Percentiles rank a stretch among this genome's conserved stretches.
These are phyloP conservation scores for Notarius lentiginosus DNA, from an alignment of 2,113 vertebrate species.

Conservation along the genomic window DNA sequence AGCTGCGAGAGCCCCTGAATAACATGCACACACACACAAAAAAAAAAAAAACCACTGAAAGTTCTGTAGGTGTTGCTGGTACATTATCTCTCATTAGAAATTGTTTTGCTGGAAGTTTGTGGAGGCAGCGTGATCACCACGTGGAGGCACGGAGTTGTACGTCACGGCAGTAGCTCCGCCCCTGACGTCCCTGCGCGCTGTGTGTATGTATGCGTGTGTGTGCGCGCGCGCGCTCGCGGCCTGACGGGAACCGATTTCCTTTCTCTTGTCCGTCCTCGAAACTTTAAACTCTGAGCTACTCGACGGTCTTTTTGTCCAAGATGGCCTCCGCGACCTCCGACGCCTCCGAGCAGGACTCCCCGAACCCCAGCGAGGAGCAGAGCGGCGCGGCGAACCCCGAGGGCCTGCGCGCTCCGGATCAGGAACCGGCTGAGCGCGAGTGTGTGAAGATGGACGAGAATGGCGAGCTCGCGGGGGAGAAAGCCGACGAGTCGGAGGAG, in stretches of 20 bases:
- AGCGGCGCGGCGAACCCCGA: conserved; percentile 55
- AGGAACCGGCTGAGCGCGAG: conserved; percentile 69
- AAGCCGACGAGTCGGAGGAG: conserved; percentile 31
- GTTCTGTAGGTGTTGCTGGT: no score
- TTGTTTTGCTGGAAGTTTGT: not conserved
- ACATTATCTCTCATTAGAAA: no score
- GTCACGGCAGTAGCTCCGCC: conserved; percentile 58
- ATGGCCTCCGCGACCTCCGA: conserved; percentile 68
- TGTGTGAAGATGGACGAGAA: conserved; percentile 59
- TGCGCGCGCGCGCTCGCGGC: conserved; percentile 45
- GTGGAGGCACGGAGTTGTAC: conserved; percentile 64
- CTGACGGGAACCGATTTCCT: conserved; percentile 46
- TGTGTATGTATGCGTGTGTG: not conserved
- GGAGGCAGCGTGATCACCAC: conserved; percentile 55
- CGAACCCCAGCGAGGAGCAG: conserved; percentile 35
- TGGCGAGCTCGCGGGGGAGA: conserved; percentile 38
- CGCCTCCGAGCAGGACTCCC: conserved; percentile 55
- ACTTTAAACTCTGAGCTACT: conserved; percentile 25
- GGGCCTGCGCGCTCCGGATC: conserved; percentile 66
- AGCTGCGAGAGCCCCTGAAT: no score
- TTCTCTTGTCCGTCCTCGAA: conserved; percentile 2
- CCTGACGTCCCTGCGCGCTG: conserved; percentile 25
- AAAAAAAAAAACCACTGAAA: no score
- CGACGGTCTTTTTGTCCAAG: not conserved
- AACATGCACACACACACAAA: no score